These are phyloP conservation scores for Holacanthus passer DNA, from an alignment of 2,113 vertebrate genomes.

Conservation along the genomic window DNA sequence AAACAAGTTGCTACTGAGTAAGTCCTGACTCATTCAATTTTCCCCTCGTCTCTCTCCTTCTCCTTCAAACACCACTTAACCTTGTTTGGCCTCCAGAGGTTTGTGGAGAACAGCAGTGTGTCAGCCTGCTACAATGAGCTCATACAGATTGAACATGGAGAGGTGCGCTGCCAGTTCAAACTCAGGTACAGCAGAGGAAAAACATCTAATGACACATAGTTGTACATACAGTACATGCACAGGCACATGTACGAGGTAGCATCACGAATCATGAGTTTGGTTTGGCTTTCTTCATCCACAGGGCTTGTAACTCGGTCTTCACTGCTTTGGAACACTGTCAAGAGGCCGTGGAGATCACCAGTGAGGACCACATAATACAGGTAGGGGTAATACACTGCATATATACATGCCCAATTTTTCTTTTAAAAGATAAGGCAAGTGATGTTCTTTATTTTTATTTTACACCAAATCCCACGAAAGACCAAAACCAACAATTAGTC, in stretches of 20 bases:
- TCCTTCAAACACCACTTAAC: conserved; percentile 46
- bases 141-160: conserved; percentile 93
- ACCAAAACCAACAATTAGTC: too few species aligned
- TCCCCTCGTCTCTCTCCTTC: conserved; percentile 12
- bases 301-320: conserved; percentile 95
- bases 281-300: conserved; percentile 75
- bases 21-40: conserved; percentile 53
- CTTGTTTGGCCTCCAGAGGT: conserved; percentile 87
- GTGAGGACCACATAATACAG: conserved; percentile 96
- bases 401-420: not conserved
- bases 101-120: conserved; percentile 92
- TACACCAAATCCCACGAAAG: too few species aligned
- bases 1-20: conserved; percentile 29
- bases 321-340: conserved; percentile 94
- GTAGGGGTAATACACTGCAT: conserved; percentile 78
- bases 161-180: conserved; percentile 96
- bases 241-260: not conserved
- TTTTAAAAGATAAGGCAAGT: not conserved
- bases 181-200: conserved; percentile 86
- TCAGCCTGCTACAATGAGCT: conserved; percentile 96
- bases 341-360: conserved; percentile 97
- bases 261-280: not conserved
- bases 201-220: not conserved
- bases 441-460: too few species aligned
- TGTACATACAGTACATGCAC: not conserved